Evolutionary conservation across 2,888 invertebrate genomes (phyloP), one percentile per base, ranked within the genome.

Genomic region (Panopea generosa): DNA sequence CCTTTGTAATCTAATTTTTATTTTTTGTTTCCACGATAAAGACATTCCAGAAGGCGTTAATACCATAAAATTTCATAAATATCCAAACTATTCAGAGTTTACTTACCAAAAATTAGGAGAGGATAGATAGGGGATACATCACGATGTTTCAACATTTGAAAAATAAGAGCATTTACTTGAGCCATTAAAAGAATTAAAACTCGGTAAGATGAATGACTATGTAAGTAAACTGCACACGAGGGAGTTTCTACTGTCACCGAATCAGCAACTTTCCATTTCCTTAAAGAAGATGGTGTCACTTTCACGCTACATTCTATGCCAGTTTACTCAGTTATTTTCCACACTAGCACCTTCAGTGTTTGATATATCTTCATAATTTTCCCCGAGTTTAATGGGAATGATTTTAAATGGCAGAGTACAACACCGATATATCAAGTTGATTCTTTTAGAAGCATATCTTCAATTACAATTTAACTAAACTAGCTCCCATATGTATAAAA

Each of bases 101-200:
- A 7, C n/a, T 6, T 49, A 49, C 49, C 7, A 18, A 49, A 49
- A 49, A 49, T n/a, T 49, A n/a, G n/a, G n/a, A 49, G n/a, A n/a
- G n/a, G n/a, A n/a, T n/a, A n/a, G n/a, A n/a, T n/a, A n/a, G n/a
- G n/a, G n/a, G 47, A 65, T 65, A 55, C 45, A 43, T 65, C 65
- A 55, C 24, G 14, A 26, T 18, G 47, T 29, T 55, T 65, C 45
- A 53, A 43, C 40, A 33, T 40, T 52, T 52, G 40, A 52, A 40
- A 63, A 52, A 65, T 45, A 45, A 6, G 9, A 45, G 45, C n/a
- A 40, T 40, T 59, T 62, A 62, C 45, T 53, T 40, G 57, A 50
- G 59, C 49, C 74, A 68, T 63, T 74, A 68, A 63, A 59, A 38
- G 59, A 74, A 69, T 74, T 74, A 59, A 74, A 74, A 59, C 53